Conservation (phyloP, 2,113 vertebrate genomes). For the Neomonachus schauinslandi region DNA sequence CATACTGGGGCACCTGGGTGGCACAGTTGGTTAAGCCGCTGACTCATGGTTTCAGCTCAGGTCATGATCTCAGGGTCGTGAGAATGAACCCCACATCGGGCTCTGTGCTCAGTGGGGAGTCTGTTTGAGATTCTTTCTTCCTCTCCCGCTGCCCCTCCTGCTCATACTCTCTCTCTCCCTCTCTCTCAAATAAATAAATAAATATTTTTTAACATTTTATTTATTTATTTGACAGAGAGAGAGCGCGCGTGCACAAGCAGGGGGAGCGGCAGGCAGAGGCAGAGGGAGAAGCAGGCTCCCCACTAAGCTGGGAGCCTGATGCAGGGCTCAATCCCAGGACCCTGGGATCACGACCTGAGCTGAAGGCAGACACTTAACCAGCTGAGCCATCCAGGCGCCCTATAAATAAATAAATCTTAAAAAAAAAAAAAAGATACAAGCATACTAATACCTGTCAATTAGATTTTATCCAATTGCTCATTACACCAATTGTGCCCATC, state of each 20-base stretch:
- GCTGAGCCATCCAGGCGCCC: too few species aligned
- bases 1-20: not conserved
- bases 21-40: not conserved
- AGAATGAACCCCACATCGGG: not conserved
- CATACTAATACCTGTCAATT: not conserved
- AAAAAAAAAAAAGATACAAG: not conserved
- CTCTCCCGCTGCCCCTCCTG: not conserved
- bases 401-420: not conserved
- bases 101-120: not conserved
- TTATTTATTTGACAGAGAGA: too few species aligned
- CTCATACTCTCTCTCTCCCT: not conserved
- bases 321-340: too few species aligned
- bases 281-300: too few species aligned
- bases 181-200: not conserved
- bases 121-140: not conserved
- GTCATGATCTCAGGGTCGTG: not conserved
- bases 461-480: not conserved
- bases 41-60: not conserved
- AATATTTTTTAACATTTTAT: too few species aligned
- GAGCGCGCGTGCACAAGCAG: too few species aligned
- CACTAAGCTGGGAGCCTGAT: too few species aligned
- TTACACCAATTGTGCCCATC: accelerated
- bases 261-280: too few species aligned
- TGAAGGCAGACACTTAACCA: too few species aligned
- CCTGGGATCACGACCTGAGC: too few species aligned